These are phyloP conservation scores for Metellina segmentata DNA, from an alignment of 2,888 invertebrate species.

Conservation along the genomic window DNA sequence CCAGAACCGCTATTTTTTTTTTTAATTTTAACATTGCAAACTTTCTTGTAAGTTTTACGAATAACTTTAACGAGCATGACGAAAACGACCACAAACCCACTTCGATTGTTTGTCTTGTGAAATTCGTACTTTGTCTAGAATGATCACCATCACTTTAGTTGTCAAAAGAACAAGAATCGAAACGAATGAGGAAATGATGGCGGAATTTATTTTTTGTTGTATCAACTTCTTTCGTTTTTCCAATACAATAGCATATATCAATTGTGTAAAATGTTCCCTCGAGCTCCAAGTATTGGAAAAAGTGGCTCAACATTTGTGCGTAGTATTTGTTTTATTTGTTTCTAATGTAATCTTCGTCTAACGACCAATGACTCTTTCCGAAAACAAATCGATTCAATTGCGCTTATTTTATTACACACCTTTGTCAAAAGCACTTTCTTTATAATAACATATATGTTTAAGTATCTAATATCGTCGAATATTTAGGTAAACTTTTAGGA, in stretches of 20 bases:
- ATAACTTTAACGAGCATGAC: neutral
- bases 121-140: neutral
- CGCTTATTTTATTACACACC: no score
- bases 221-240: neutral
- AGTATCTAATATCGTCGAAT: no score
- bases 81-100: neutral
- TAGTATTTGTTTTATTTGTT: no score
- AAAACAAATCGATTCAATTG: no score
- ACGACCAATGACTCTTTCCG: no score
- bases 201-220: neutral
- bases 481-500: no score
- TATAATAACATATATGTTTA: no score
- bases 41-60: no score
- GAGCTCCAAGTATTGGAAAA: neutral
- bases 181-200: neutral
- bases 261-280: neutral
- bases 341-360: no score
- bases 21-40: no score
- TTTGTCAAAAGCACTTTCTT: no score
- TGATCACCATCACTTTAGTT: neutral
- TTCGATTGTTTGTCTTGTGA: neutral
- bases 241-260: neutral
- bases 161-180: neutral
- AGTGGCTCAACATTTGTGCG: neutral
- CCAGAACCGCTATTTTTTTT: no score